Conservation (phyloP, 2,888 invertebrate species). For the Nephrocerus scutellatus region DNA sequence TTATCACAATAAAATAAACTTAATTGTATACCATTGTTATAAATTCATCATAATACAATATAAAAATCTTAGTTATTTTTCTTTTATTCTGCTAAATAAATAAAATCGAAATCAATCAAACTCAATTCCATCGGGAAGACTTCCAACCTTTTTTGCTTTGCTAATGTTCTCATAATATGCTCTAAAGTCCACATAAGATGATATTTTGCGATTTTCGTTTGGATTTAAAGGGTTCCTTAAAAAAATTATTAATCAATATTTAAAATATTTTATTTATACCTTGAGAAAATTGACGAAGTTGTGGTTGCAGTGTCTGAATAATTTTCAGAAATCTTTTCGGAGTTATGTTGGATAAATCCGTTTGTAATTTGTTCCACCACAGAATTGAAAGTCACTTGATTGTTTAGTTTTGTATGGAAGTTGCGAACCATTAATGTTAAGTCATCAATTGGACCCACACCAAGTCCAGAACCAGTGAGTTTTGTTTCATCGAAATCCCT, state of each 20-base stretch:
- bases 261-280: too few species aligned
- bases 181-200: conserved; percentile 77
- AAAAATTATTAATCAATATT: too few species aligned
- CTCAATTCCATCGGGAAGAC: conserved; percentile 57
- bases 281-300: too few species aligned
- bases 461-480: conserved; percentile 53
- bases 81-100: too few species aligned
- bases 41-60: too few species aligned
- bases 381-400: conserved; percentile 56
- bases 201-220: conserved; percentile 64
- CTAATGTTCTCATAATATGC: conserved; percentile 70
- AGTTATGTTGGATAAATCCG: conserved; percentile 10
- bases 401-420: conserved; percentile 56
- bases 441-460: conserved; percentile 56
- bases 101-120: conserved; percentile 45
- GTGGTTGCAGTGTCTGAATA: too few species aligned
- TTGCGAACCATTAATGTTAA: conserved; percentile 79
- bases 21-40: too few species aligned
- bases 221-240: too few species aligned
- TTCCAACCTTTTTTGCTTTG: conserved; percentile 59
- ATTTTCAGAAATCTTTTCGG: too few species aligned
- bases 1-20: too few species aligned
- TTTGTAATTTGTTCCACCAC: conserved; percentile 53
- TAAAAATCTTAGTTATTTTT: too few species aligned
- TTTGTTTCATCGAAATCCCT: conserved; percentile 75